Base-by-base conservation (phyloP, 2,888 invertebrate genomes). In the Drosophila stalkeri region DNA sequence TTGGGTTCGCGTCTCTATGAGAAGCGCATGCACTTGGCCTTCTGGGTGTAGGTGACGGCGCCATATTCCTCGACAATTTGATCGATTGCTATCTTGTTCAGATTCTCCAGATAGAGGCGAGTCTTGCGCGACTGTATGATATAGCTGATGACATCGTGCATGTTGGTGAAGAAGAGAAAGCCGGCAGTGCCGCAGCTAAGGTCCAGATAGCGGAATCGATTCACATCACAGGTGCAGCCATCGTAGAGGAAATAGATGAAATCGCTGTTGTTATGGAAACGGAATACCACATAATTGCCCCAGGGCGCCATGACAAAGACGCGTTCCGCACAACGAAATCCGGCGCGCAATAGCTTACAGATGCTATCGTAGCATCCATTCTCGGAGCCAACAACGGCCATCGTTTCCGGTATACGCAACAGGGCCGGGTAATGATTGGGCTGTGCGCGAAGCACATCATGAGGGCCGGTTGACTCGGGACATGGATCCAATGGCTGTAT, bases 221-320 rank as follows among this genome's bases (percentile, higher is more conserved):
- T 89, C 3, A 92, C 83, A 59, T 92, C 65, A 70, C 92, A 92
- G 12, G 92, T 92, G 70, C 93, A 93, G 11, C 92, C 92, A 62
- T 92, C 91, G 59, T 87, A 92, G 2, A 92, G 75, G 54, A 90
- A 91, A 70, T 88, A 92, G 3, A 80, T 83, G 61, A 84, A 81
- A 43, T 82, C 84, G 1, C 66, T 76, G 35, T 77, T 81, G 20
- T 81, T 82, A 52, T 82, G 81, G 55, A 81, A 87, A 6, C 88
- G 90, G 49, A 92, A 92, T 2, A 89, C 86, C 2, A 92, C 91
- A 65, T 92, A 92, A 44, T 92, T 92, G 65, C 92, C 92, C 92
- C 92, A 92, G 2, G 92, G 92, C 1, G 92, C 91, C 92, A 93
- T 91, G 0, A 86, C 82, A 27, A 92, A 82, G 35, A 91, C 86